Evolutionary conservation across 1,140 invertebrate genomes (phyloP).

Genomic region (Glossosoma conforme): DNA sequence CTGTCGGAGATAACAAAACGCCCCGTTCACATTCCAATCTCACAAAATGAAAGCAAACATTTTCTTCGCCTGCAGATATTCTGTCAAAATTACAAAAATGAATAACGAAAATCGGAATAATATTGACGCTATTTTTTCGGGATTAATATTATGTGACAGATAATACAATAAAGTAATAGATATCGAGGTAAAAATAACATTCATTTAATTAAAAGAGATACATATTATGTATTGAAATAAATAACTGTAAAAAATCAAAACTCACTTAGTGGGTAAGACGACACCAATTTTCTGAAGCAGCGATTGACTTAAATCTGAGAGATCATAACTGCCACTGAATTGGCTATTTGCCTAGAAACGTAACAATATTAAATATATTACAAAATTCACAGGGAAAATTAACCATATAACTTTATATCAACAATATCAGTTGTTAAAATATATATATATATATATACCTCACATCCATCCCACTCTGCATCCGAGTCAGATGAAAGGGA

Average conservation of each 20-base stretch:
- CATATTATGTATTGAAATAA: background rate
- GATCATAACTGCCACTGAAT: constrained; percentile 56
- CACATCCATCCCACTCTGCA: constrained; percentile 55
- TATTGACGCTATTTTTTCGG: too few relatives aligned
- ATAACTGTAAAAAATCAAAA: constrained; percentile 34
- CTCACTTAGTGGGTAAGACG: constrained; percentile 53
- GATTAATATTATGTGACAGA: too few relatives aligned
- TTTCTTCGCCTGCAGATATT: constrained; percentile 59
- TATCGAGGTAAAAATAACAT: background rate
- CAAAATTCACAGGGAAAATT: too few relatives aligned
- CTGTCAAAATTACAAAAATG: constrained; percentile 36
- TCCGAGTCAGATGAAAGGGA: constrained; percentile 46
- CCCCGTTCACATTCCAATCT: constrained; percentile 63
- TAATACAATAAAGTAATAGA: too few relatives aligned
- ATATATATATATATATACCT: constrained; percentile 20
- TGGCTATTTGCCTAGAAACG: constrained; percentile 58
- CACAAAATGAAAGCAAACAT: constrained; percentile 64
- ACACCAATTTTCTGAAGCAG: constrained; percentile 67
- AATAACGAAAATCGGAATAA: too few relatives aligned
- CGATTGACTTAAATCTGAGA: constrained; percentile 66
- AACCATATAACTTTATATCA: too few relatives aligned
- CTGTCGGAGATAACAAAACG: constrained; percentile 57
- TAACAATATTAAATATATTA: background rate
- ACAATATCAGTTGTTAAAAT: background rate
- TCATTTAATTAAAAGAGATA: constrained; percentile 4